These are phyloP conservation scores for Stenolophus ochropezus DNA, from an alignment of 2,888 invertebrate species.

Conservation along the genomic window DNA sequence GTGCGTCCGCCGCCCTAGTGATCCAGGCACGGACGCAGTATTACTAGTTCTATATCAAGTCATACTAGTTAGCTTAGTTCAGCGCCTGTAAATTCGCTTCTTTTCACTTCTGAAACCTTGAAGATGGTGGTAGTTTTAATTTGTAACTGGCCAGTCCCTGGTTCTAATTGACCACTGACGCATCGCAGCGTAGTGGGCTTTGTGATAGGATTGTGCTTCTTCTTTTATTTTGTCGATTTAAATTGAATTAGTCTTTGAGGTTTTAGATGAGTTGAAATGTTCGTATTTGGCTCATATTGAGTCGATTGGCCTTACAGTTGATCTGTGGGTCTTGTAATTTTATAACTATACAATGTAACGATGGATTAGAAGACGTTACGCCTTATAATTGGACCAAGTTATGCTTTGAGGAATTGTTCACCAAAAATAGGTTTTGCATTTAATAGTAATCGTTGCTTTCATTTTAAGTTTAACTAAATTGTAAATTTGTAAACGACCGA, in stretches of 20 bases:
- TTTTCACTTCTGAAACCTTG: conserved; percentile 47
- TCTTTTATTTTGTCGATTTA: conserved; percentile 46
- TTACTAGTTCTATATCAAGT: conserved; percentile 59
- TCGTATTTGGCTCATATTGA: conserved; percentile 61
- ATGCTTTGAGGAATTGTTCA: conserved; percentile 43
- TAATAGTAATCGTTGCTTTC: not conserved
- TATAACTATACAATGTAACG: conserved; percentile 33
- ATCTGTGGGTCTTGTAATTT: conserved; percentile 38
- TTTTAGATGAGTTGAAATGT: conserved; percentile 60
- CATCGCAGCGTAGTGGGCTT: not conserved
- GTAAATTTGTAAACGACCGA: not conserved
- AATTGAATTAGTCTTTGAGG: conserved; percentile 48
- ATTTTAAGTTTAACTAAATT: not conserved
- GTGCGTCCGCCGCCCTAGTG: conserved; percentile 52
- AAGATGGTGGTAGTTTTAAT: conserved; percentile 39
- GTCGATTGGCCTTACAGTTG: conserved; percentile 42
- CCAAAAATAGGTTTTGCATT: conserved; percentile 29
- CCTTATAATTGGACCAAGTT: conserved; percentile 40
- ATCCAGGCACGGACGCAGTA: conserved; percentile 50
- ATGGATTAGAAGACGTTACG: conserved; percentile 11
- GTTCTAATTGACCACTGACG: conserved; percentile 3
- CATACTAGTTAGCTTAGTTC: conserved; percentile 49
- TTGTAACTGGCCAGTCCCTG: conserved; percentile 34
- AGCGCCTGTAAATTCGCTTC: conserved; percentile 44
- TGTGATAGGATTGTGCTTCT: conserved; percentile 45